Conservation (phyloP, 1,140 invertebrate genomes). For the Drosophila obscura region DNA sequence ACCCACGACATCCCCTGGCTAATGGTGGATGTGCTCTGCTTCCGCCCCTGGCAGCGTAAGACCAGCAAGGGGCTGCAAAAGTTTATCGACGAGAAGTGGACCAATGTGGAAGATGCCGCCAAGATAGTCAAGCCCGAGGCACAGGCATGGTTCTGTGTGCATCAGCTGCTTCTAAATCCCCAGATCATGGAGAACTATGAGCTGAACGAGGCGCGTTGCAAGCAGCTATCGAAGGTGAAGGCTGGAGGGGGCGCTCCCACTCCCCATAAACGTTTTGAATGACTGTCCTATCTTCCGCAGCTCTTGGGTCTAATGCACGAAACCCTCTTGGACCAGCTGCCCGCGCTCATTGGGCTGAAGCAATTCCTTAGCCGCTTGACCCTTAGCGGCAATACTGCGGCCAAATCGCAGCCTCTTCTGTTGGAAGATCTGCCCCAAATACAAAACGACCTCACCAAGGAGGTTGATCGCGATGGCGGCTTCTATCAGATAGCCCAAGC, state of each 20-base stretch:
- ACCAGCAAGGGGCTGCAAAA: conserved; percentile 85
- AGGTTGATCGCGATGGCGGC: conserved; percentile 85
- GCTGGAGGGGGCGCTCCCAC: neutral
- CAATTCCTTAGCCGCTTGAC: conserved; percentile 86
- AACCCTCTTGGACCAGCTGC: conserved; percentile 89
- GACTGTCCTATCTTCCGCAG: conserved; percentile 4
- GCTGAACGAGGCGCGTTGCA: conserved; percentile 88
- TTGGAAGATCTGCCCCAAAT: conserved; percentile 86
- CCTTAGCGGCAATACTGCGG: conserved; percentile 33
- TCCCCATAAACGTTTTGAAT: neutral
- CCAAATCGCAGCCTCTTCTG: conserved; percentile 81
- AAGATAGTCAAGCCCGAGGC: conserved; percentile 88
- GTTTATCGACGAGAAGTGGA: conserved; percentile 88
- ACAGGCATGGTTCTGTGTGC: conserved; percentile 89
- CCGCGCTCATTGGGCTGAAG: conserved; percentile 89
- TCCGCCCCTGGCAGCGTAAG: conserved; percentile 88
- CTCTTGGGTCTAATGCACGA: conserved; percentile 86
- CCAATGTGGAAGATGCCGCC: conserved; percentile 84
- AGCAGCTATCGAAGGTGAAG: conserved; percentile 84
- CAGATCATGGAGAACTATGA: conserved; percentile 87
- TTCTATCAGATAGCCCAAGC: conserved; percentile 85
- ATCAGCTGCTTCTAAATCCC: conserved; percentile 88
- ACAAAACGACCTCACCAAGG: conserved; percentile 78
- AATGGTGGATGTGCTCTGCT: conserved; percentile 87
- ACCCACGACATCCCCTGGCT: conserved; percentile 90